These are phyloP conservation scores for Lordiphosa collinella DNA, from an alignment of 1,140 invertebrate genomes.

Conservation along the genomic window DNA sequence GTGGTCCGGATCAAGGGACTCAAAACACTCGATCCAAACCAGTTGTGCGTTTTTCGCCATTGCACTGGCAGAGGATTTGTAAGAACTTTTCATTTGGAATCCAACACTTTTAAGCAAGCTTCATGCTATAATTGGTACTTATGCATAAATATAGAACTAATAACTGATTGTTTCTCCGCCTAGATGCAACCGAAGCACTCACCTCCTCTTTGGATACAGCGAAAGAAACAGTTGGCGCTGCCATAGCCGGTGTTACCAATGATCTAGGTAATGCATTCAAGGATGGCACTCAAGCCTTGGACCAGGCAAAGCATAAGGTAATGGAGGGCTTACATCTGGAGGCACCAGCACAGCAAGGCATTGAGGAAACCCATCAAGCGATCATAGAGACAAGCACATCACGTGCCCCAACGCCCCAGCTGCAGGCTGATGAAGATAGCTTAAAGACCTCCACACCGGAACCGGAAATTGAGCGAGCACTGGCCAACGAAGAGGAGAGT, in stretches of 20 bases:
- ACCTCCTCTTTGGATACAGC: conserved; percentile 55
- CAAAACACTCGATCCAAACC: too few relatives aligned
- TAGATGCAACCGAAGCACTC: conserved; percentile 54
- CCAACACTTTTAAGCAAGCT: too few relatives aligned
- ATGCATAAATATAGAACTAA: too few relatives aligned
- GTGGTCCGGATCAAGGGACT: too few relatives aligned
- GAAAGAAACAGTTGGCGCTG: conserved; percentile 66
- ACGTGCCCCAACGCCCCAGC: conserved; percentile 41
- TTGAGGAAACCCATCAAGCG: neutral
- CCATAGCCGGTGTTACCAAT: conserved; percentile 66
- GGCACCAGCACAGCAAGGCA: neutral
- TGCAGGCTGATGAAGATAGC: conserved; percentile 56
- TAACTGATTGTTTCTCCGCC: neutral
- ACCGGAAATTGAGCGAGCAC: conserved; percentile 72
- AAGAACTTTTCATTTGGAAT: too few relatives aligned
- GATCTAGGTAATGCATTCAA: conserved; percentile 68
- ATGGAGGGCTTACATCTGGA: conserved; percentile 64
- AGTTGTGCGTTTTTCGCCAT: too few relatives aligned
- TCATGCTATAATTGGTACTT: too few relatives aligned
- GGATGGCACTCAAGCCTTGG: conserved; percentile 57
- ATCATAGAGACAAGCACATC: conserved; percentile 29
- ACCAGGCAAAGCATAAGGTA: conserved; percentile 64
- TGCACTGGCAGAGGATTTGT: too few relatives aligned
- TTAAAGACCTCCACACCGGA: conserved; percentile 74
- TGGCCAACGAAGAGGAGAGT: conserved; percentile 60